Base-by-base conservation (phyloP, 2,888 invertebrate genomes). In the Hyposoter didymator region DNA sequence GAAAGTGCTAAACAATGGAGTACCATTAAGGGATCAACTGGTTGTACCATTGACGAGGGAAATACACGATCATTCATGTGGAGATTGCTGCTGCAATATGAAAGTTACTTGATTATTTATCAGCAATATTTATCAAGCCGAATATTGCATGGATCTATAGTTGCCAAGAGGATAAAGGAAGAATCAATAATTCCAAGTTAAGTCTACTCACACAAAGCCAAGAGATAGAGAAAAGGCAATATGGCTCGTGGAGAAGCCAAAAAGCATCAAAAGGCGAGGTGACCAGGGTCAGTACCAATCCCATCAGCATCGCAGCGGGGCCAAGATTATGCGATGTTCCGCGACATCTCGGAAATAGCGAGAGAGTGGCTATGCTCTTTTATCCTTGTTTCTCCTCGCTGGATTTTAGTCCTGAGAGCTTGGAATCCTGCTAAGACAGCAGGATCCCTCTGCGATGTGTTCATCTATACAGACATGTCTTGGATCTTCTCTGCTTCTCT, bases 41-140 rank as follows among this genome's bases (percentile, higher is more conserved):
- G 84, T 90, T 87, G 88, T 90, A 87, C 90, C 88, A 90, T 91
- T 91, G 89, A 89, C 88, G 89, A 88, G 90, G 91, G 90, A 91
- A 91, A 92, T 89, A 90, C 91, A 91, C 89, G 88, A 82, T 85
- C 80, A 87, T 90, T 91, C 89, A 91, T 90, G 90, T 90, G 87
- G 87, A 88, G 88, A 43, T 78, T 19, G 14, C 59, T 59, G 70
- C 70, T 66, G 78, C 70, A 17, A 67, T 72, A 28, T 14, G 28
- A 59, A 43, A 55, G 4, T 43, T 19, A 35, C 35, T 32, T 22
- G 8, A 43, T 43, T 22, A 19, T 39, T 59, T 59, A 59, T 59
- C 14, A 28, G 28, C 19, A 2, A 59, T 59, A 59, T 73, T 55
- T 52, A 22, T 5, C 5, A 52, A 19, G 39, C 19, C 22, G 7